Conservation (phyloP, 2,888 invertebrate species). For the Ashinkailepas kermadecensis region DNA sequence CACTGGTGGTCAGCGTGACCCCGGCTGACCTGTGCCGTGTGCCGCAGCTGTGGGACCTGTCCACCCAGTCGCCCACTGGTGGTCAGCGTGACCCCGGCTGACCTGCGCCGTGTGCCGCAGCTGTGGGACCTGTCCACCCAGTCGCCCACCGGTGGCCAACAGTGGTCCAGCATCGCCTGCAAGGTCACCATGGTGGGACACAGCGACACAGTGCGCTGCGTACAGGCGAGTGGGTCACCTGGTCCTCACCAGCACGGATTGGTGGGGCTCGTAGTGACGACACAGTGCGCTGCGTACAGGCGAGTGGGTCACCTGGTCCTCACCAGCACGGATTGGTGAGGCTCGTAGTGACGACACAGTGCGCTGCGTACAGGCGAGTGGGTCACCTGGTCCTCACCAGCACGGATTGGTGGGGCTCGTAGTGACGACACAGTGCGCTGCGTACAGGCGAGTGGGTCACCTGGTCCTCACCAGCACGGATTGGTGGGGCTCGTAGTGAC, state of each 20-base stretch:
- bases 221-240: constrained; percentile 41
- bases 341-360: constrained; percentile 41
- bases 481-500: too few relatives aligned
- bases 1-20: not conserved
- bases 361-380: constrained; percentile 45
- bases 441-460: constrained; percentile 42
- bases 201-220: constrained; percentile 46
- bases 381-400: too few relatives aligned
- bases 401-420: too few relatives aligned
- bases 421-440: constrained; percentile 45
- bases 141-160: not conserved
- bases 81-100: too few relatives aligned
- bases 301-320: constrained; percentile 32
- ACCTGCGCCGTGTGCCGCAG: not conserved
- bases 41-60: constrained; percentile 3
- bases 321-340: too few relatives aligned
- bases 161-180: constrained; percentile 49
- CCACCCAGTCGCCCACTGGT: not conserved
- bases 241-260: too few relatives aligned
- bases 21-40: too few relatives aligned
- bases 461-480: too few relatives aligned
- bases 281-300: constrained; percentile 48
- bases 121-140: constrained; percentile 12
- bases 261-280: constrained; percentile 35
- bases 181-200: constrained; percentile 50